phyloP scores from a whole-genome alignment of 2,797 vertebrate genomes.

The Cuculus canorus region DNA sequence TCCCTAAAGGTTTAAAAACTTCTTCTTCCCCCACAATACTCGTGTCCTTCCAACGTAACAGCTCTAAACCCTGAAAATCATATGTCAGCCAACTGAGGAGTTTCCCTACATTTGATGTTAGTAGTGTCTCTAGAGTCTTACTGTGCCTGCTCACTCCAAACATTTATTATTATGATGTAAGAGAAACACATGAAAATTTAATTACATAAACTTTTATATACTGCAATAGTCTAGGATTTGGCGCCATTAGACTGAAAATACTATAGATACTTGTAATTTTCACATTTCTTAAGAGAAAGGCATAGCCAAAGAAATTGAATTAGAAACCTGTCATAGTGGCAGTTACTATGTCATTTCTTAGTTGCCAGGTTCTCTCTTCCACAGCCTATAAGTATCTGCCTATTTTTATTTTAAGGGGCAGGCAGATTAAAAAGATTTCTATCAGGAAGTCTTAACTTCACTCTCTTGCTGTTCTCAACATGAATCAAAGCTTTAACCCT shows the following conservation, averaged over 20 bases:
- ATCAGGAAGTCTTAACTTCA: background rate
- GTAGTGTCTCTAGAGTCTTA: background rate
- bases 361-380: background rate
- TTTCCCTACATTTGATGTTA: background rate
- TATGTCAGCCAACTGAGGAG: background rate
- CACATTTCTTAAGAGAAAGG: background rate
- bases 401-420: conserved; percentile 2
- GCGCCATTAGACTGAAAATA: background rate
- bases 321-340: background rate
- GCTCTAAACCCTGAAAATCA: background rate
- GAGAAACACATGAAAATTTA: background rate
- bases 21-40: background rate
- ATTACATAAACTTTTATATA: background rate
- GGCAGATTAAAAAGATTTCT: background rate
- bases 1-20: background rate
- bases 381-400: background rate
- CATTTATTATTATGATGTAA: background rate
- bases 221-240: background rate
- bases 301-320: background rate
- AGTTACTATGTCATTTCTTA: background rate
- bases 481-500: background rate
- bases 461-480: background rate
- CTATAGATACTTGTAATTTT: background rate
- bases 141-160: background rate
- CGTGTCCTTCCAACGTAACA: background rate